Base-by-base conservation (phyloP, 2,888 invertebrate species). In the Cerastoderma edule region DNA sequence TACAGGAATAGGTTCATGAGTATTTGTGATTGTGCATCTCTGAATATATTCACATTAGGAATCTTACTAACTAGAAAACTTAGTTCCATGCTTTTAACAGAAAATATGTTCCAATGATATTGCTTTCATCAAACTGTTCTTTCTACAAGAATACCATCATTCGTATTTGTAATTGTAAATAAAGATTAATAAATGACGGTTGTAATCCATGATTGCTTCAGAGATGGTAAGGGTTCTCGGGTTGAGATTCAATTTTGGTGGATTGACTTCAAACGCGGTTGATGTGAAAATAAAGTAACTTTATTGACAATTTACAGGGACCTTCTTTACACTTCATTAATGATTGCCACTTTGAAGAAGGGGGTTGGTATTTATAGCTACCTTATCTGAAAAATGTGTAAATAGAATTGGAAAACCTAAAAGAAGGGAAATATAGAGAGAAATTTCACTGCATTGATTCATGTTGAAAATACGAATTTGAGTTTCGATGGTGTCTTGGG, bases 251-350 rank as follows among this genome's bases (percentile, higher is more conserved):
- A 39, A 67, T 35, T 67, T 67, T 19, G 54, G 19, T 27, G 54
- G 27, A 67, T 67, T 27, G n/a, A 67, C 27, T 67, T 54, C 60
- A 60, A 60, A 60, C 60, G 60, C 39, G 39, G 19, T 60, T 27
- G 39, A 60, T 60, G 60, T 39, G 8, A 33, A 10, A 35, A 33
- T 39, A 39, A n/a, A 60, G 66, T 66, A 50, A 66, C 24, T 28
- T 66, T 66, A 50, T 50, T 50, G 33, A 66, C 33, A 33, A 33
- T 48, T 66, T 66, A 50, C 32, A 32, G 22, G 24, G 33, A 32
- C 33, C n/a, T 33, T 66, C 24, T 50, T 66, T 66, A 32, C 66
- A 66, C 50, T 50, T 66, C 66, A 66, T 66, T 50, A 33, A 19
- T 8, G 28, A 30, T n/a, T 32, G 28, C 33, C 66, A 66, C 66